Conservation (phyloP, 2,113 vertebrate genomes). For the Podarcis muralis region DNA sequence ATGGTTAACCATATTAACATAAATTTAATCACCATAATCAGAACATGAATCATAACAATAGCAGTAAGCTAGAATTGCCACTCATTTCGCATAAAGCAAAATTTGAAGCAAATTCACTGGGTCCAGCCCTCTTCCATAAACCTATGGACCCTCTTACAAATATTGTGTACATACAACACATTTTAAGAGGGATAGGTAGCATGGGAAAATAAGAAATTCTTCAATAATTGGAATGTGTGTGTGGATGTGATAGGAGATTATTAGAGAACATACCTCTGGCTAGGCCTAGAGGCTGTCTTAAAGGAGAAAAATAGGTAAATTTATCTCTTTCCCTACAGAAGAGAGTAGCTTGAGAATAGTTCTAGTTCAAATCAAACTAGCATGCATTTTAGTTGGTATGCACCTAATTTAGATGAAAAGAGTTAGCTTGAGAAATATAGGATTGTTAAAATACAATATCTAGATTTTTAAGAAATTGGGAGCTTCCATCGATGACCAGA, state of each 20-base stretch:
- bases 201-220: background rate
- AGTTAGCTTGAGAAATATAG: background rate
- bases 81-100: background rate
- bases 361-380: background rate
- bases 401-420: background rate
- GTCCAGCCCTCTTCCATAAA: background rate
- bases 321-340: background rate
- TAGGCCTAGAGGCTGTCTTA: conserved; percentile 1
- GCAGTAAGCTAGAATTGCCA: background rate
- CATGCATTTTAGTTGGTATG: background rate
- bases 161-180: background rate
- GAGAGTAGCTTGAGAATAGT: background rate
- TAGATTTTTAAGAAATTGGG: background rate
- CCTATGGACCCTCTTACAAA: background rate
- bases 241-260: background rate
- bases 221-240: background rate
- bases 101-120: background rate
- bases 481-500: background rate
- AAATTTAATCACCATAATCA: background rate
- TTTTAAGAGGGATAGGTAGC: background rate
- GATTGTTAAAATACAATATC: background rate
- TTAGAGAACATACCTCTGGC: conserved; percentile 4
- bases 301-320: background rate
- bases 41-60: background rate
- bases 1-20: too few relatives aligned